phyloP scores from a whole-genome alignment of 2,113 vertebrate species.

The Gallinago jamesoni region DNA sequence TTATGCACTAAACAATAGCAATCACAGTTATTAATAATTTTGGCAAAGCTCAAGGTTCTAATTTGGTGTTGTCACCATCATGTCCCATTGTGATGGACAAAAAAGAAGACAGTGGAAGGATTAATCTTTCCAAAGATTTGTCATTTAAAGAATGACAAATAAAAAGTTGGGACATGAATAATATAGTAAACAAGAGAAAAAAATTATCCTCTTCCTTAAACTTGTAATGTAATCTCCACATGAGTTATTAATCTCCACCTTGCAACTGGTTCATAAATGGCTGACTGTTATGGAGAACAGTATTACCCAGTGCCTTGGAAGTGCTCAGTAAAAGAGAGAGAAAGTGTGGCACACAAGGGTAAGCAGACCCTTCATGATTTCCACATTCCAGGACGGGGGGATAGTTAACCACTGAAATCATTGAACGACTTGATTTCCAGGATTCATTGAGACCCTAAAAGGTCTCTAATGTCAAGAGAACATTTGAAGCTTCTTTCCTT shows the following conservation, averaged over 20 bases:
- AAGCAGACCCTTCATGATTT: not conserved
- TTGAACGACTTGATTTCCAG: not conserved
- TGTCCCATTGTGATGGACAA: not conserved
- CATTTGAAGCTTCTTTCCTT: not conserved
- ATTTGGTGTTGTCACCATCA: not conserved
- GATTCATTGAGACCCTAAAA: not conserved
- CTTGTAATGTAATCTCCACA: not conserved
- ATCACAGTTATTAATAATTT: not conserved
- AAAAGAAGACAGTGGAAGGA: not conserved
- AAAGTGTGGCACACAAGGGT: rapidly evolving
- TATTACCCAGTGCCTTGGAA: not conserved
- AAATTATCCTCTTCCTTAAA: not conserved
- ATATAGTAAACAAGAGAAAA: not conserved
- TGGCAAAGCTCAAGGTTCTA: not conserved
- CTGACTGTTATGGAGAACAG: not conserved
- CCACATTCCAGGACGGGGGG: not conserved
- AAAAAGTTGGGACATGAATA: rapidly evolving
- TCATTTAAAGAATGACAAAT: not conserved
- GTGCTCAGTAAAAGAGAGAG: not conserved
- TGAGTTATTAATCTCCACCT: not conserved
- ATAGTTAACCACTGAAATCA: not conserved
- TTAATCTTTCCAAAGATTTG: not conserved
- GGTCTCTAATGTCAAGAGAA: not conserved
- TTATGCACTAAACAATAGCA: not conserved
- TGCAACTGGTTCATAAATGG: not conserved